These are phyloP conservation scores for Clarias batrachus DNA, from an alignment of 2,113 vertebrate species.

Conservation along the genomic window DNA sequence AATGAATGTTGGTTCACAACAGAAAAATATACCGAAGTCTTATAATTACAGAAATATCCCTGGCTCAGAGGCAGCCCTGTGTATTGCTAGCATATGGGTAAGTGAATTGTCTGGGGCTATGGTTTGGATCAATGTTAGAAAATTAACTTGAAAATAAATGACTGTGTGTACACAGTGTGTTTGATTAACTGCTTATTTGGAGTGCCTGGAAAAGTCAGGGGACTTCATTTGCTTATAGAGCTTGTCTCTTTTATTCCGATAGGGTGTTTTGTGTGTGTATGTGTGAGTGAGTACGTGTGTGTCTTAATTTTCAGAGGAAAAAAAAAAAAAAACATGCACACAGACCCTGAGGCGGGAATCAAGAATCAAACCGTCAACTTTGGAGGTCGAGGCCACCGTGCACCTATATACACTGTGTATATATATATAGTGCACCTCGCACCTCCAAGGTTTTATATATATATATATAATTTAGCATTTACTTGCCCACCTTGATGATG, in stretches of 20 bases:
- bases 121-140: conserved; percentile 18
- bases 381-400: no score
- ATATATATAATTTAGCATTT: no score
- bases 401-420: no score
- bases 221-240: neutral
- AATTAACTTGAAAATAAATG: conserved; percentile 11
- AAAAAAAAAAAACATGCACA: no score
- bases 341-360: no score
- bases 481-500: no score
- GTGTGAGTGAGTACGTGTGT: neutral
- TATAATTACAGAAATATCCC: neutral
- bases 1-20: neutral
- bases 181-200: conserved; percentile 16
- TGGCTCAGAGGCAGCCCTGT: neutral
- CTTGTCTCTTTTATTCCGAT: neutral
- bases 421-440: no score
- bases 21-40: neutral
- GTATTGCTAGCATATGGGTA: neutral
- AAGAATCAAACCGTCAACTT: no score
- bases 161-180: neutral
- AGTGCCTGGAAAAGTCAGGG: conserved; percentile 1
- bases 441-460: no score
- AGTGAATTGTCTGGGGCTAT: neutral
- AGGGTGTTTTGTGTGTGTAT: neutral
- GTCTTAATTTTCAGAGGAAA: neutral